Evolutionary conservation across 2,888 invertebrate species (phyloP).

Genomic region (Brachypalpus laphriformis): DNA sequence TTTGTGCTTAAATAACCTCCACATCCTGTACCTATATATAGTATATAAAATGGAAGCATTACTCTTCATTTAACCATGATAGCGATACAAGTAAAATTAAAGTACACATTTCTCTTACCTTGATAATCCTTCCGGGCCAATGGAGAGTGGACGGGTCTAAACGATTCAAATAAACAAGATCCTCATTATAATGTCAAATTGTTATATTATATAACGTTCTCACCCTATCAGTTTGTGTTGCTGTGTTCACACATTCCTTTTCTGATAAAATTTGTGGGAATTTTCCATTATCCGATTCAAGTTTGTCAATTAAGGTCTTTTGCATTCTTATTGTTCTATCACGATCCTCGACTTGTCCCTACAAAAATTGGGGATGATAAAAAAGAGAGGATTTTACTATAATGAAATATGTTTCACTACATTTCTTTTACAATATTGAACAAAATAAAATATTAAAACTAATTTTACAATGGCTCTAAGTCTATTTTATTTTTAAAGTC

Average conservation of each 20-base stretch:
- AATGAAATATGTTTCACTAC: neutral
- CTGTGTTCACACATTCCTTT: constrained; percentile 88
- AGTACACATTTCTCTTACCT: constrained; percentile 78
- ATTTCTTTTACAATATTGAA: constrained; percentile 38
- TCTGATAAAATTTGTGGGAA: constrained; percentile 82
- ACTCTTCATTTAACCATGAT: neutral
- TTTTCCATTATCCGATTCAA: constrained; percentile 81
- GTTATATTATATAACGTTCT: constrained; percentile 70
- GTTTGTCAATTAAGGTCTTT: constrained; percentile 89
- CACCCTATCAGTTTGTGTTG: constrained; percentile 95
- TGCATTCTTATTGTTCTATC: constrained; percentile 91
- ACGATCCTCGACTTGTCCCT: constrained; percentile 93
- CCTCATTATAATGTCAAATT: neutral
- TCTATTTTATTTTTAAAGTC: constrained; percentile 18
- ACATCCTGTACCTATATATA: too few species aligned
- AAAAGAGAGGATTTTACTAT: neutral
- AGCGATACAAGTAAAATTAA: neutral
- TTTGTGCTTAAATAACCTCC: too few species aligned
- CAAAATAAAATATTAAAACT: constrained; percentile 30
- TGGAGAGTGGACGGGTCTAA: constrained; percentile 82
- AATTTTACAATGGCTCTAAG: constrained; percentile 51
- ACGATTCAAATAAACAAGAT: constrained; percentile 70
- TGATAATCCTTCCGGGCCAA: constrained; percentile 82
- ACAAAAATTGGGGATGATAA: constrained; percentile 55
- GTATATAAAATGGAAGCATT: constrained; percentile 16